phyloP scores from a whole-genome alignment of 2,797 vertebrate species.

The Sebastes diploproa region DNA sequence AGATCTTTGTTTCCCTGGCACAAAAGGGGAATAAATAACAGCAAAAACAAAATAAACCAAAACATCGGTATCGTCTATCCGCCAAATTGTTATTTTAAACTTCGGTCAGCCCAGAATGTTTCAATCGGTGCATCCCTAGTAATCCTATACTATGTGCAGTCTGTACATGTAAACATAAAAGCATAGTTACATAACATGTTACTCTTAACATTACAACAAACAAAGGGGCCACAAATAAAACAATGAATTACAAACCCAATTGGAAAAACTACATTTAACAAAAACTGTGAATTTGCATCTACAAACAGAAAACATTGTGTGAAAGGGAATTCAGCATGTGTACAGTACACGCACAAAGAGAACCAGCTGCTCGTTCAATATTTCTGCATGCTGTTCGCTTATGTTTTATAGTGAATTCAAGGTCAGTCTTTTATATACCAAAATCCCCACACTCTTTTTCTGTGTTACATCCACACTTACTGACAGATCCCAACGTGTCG shows the following conservation, averaged over 20 bases:
- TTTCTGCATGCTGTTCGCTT: not conserved
- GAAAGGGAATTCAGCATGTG: not conserved
- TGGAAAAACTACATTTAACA: not conserved
- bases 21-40: too few relatives aligned
- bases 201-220: not conserved
- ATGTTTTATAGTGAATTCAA: not conserved
- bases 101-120: too few relatives aligned
- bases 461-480: not conserved
- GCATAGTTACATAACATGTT: not conserved
- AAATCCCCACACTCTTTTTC: not conserved
- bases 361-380: not conserved
- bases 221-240: not conserved
- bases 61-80: too few relatives aligned
- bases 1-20: too few relatives aligned
- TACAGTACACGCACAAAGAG: not conserved
- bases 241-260: not conserved
- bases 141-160: not conserved
- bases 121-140: not conserved
- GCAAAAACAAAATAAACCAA: too few relatives aligned
- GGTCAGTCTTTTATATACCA: not conserved
- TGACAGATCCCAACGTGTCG: constrained; percentile 25
- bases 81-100: too few relatives aligned
- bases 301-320: not conserved
- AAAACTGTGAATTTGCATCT: not conserved
- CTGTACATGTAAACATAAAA: not conserved